A percentile compares a stretch with the other conserved stretches of the same genome.
phyloP scores from a whole-genome alignment of 92 coral and sea anemone genomes.

The Bergia sp. region DNA sequence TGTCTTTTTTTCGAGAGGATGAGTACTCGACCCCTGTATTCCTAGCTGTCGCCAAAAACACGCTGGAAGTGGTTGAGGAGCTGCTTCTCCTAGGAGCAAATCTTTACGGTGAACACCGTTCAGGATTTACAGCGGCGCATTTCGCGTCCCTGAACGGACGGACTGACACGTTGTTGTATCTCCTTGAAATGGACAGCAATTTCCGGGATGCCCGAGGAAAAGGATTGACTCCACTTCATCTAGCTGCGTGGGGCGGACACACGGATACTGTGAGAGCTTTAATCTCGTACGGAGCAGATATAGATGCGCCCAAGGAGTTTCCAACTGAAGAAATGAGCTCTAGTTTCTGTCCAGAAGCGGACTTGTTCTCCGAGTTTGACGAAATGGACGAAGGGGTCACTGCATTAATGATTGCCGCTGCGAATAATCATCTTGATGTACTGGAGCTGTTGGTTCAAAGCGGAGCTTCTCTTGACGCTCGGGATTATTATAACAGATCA shows the following conservation, averaged over 20 bases:
- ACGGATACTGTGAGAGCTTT: constrained; percentile 26
- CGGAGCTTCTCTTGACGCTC: constrained; percentile 16
- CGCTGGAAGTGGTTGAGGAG: constrained; percentile 28
- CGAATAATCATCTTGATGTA: constrained; percentile 33
- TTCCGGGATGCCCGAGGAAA: constrained; percentile 24
- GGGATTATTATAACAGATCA: constrained; percentile 35
- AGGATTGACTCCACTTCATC: constrained; percentile 35
- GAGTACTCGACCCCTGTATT: constrained; percentile 35
- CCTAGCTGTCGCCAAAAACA: constrained; percentile 39
- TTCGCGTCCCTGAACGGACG: constrained; percentile 35
- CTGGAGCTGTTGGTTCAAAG: constrained; percentile 33
- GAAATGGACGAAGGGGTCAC: constrained; percentile 38
- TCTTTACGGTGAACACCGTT: constrained; percentile 29
- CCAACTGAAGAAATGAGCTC: constrained; percentile 35
- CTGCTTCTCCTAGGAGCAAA: constrained; percentile 36
- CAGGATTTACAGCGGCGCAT: constrained; percentile 28
- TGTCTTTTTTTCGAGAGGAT: constrained; percentile 17
- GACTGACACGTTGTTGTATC: constrained; percentile 35
- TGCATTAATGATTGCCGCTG: constrained; percentile 34
- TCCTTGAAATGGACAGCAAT: constrained; percentile 26
- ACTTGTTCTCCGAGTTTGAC: constrained; percentile 35
- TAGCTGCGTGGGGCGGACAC: constrained; percentile 42
- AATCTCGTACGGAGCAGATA: constrained; percentile 28
- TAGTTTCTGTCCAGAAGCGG: constrained; percentile 21
- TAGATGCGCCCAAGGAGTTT: constrained; percentile 30